Evolutionary conservation across 1,140 invertebrate species (phyloP).

Genomic region (Holotrichia oblita): DNA sequence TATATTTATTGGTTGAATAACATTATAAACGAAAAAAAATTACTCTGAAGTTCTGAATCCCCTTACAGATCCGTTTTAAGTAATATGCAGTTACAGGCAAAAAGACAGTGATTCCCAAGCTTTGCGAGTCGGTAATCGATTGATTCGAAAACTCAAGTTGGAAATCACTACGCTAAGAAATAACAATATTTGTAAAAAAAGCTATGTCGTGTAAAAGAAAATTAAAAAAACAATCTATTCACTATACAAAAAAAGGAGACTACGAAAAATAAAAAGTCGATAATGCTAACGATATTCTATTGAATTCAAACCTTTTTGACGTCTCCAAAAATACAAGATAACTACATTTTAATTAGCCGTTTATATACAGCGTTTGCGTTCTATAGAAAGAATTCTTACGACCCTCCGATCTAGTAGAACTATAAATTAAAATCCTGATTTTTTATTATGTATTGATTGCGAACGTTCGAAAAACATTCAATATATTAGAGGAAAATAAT

Average conservation of each 20-base stretch:
- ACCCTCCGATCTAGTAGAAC: slow-evolving; percentile 18
- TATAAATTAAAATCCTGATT: slow-evolving; percentile 16
- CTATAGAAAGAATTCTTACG: slow-evolving; percentile 22
- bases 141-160: too few relatives aligned
- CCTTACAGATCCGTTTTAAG: too few relatives aligned
- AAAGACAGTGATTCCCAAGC: too few relatives aligned
- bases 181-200: too few relatives aligned
- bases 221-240: neutral
- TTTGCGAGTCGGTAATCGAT: too few relatives aligned
- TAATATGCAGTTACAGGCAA: too few relatives aligned
- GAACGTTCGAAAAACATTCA: neutral
- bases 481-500: neutral
- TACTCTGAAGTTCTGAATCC: too few relatives aligned
- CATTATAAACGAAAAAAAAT: too few relatives aligned
- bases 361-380: slow-evolving; percentile 17
- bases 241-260: slow-evolving; percentile 9
- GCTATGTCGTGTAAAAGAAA: too few relatives aligned
- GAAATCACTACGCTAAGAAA: too few relatives aligned
- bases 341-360: slow-evolving; percentile 9
- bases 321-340: neutral
- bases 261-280: neutral
- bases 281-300: neutral
- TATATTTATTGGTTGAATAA: too few relatives aligned
- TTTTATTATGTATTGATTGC: neutral
- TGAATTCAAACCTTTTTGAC: slow-evolving; percentile 11